phyloP scores from a whole-genome alignment of 2,797 vertebrate genomes.

The Masticophis lateralis region DNA sequence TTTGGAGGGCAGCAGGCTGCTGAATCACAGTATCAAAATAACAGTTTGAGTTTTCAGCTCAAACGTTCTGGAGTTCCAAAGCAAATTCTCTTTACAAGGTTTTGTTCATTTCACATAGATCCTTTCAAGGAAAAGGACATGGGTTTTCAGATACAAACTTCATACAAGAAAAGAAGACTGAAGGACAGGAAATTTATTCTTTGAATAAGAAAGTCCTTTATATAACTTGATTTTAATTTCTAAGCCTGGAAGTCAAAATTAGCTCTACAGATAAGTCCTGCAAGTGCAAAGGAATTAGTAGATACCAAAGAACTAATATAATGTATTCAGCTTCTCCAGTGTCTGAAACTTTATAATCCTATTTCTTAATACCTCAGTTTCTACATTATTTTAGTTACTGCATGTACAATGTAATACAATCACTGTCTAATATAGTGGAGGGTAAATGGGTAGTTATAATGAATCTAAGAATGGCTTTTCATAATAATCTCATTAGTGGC shows the following conservation, averaged over 20 bases:
- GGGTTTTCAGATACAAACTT: background rate
- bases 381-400: background rate
- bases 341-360: background rate
- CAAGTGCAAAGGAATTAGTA: background rate
- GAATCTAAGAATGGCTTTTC: background rate
- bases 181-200: background rate
- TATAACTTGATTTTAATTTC: background rate
- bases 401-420: background rate
- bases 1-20: background rate
- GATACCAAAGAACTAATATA: background rate
- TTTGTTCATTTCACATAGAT: background rate
- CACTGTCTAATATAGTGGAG: background rate
- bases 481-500: background rate
- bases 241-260: background rate
- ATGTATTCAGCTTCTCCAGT: background rate
- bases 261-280: no score
- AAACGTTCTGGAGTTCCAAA: slow-evolving; percentile 17
- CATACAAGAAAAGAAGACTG: background rate
- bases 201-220: background rate
- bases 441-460: background rate
- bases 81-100: accelerated
- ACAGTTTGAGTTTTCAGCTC: slow-evolving; percentile 25
- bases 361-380: background rate
- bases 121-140: background rate
- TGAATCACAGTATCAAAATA: slow-evolving; percentile 20